These are phyloP conservation scores for Amazona finschi DNA, from an alignment of 2,797 vertebrate genomes.

Conservation along the genomic window DNA sequence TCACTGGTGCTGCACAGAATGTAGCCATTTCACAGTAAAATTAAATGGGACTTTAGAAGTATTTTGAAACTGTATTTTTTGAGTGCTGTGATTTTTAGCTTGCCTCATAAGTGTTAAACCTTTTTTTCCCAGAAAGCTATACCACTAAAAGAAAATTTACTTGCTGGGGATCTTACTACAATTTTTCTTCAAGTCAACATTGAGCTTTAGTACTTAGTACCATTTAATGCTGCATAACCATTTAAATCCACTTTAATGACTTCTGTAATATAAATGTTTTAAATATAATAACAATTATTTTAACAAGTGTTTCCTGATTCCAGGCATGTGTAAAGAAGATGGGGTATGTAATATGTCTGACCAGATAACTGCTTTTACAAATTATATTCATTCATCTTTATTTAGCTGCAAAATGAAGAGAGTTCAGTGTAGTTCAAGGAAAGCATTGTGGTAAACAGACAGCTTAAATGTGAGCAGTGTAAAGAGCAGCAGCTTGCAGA, in stretches of 20 bases:
- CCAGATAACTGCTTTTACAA: slow-evolving; percentile 73
- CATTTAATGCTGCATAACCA: slow-evolving; percentile 22
- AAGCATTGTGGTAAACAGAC: slow-evolving; percentile 79
- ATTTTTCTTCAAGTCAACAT: slow-evolving; percentile 16
- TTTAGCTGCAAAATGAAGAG: slow-evolving; percentile 74
- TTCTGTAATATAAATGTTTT: slow-evolving; percentile 72
- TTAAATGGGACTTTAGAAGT: neutral
- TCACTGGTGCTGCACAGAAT: neutral
- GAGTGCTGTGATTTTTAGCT: neutral
- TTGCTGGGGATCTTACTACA: neutral
- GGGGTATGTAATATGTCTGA: slow-evolving; percentile 65
- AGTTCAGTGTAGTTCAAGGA: slow-evolving; percentile 80
- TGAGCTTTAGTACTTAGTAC: slow-evolving; percentile 2
- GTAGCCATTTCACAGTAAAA: neutral
- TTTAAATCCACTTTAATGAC: slow-evolving; percentile 68
- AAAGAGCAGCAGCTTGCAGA: slow-evolving; percentile 82
- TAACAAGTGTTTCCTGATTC: slow-evolving; percentile 74
- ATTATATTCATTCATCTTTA: slow-evolving; percentile 78
- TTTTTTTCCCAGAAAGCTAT: neutral
- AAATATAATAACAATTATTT: slow-evolving; percentile 67
- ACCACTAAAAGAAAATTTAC: neutral
- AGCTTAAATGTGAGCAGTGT: slow-evolving; percentile 80
- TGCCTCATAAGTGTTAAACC: neutral
- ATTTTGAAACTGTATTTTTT: neutral
- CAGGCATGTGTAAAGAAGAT: slow-evolving; percentile 66